phyloP scores from a whole-genome alignment of 1,140 invertebrate species.

The Rhizoglyphus robini region DNA sequence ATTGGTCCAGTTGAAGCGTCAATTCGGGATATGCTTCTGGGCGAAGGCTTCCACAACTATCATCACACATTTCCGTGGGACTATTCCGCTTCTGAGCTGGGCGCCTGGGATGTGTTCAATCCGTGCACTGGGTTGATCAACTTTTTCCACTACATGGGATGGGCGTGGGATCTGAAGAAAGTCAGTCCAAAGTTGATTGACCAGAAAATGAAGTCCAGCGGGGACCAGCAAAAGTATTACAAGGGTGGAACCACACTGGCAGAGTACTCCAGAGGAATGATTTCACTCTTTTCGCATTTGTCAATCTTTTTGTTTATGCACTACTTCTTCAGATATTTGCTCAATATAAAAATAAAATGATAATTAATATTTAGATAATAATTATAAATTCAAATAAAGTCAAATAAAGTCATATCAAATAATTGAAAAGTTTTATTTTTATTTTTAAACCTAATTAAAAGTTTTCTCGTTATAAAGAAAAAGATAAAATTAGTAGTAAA shows the following conservation, averaged over 20 bases:
- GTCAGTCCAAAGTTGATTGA: not conserved
- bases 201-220: not conserved
- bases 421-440: too few relatives aligned
- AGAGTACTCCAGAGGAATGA: not conserved
- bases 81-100: conserved; percentile 67
- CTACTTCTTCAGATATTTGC: too few relatives aligned
- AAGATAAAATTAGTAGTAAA: too few relatives aligned
- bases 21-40: conserved; percentile 37
- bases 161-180: conserved; percentile 34
- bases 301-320: too few relatives aligned
- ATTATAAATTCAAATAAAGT: too few relatives aligned
- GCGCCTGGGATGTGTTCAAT: conserved; percentile 51
- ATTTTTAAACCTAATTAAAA: too few relatives aligned
- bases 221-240: not conserved
- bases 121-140: conserved; percentile 41
- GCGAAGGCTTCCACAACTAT: conserved; percentile 43
- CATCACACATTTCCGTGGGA: conserved; percentile 47
- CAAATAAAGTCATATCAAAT: too few relatives aligned
- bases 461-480: too few relatives aligned
- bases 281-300: not conserved
- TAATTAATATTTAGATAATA: too few relatives aligned
- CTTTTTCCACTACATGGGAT: conserved; percentile 36
- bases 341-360: too few relatives aligned
- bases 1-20: conserved; percentile 42
- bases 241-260: not conserved